These are phyloP conservation scores for Aix galericulata DNA, from an alignment of 2,113 vertebrate species.

Conservation along the genomic window DNA sequence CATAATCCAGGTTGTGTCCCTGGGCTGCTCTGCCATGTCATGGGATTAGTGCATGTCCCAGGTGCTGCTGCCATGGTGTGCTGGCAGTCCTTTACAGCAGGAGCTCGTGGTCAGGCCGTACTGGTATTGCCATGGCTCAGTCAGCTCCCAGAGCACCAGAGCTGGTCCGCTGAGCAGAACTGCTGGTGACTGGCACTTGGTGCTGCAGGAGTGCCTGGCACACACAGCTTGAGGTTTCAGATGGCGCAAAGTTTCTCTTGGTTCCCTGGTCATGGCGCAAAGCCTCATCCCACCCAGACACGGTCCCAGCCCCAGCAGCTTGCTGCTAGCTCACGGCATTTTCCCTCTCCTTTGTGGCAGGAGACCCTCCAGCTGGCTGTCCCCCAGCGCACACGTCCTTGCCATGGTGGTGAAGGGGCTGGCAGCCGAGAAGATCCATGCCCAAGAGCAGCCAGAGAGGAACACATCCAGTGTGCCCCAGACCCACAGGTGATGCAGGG, in stretches of 20 bases:
- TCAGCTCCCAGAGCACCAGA: fast-evolving
- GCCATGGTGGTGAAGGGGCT: constrained; percentile 72
- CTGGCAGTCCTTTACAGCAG: background rate
- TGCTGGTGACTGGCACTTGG: background rate
- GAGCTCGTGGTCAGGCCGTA: fast-evolving
- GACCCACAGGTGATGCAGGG: constrained; percentile 51
- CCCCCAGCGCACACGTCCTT: constrained; percentile 79
- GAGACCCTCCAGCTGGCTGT: constrained; percentile 92
- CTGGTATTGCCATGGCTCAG: fast-evolving
- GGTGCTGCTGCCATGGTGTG: fast-evolving
- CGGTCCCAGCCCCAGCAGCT: background rate
- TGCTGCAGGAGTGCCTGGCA: background rate
- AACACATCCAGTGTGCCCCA: fast-evolving
- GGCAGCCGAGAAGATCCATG: background rate
- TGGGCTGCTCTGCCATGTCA: background rate
- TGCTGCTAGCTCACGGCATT: background rate
- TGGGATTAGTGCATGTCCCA: fast-evolving
- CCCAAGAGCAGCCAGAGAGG: background rate
- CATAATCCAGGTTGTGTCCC: fast-evolving
- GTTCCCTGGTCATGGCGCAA: too few species aligned
- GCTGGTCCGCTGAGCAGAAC: fast-evolving
- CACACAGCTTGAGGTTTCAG: background rate
- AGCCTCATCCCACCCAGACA: background rate
- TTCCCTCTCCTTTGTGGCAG: constrained; percentile 59
- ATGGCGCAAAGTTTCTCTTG: background rate